Evolutionary conservation across 2,113 vertebrate species (phyloP).

Genomic region (Sitta europaea): DNA sequence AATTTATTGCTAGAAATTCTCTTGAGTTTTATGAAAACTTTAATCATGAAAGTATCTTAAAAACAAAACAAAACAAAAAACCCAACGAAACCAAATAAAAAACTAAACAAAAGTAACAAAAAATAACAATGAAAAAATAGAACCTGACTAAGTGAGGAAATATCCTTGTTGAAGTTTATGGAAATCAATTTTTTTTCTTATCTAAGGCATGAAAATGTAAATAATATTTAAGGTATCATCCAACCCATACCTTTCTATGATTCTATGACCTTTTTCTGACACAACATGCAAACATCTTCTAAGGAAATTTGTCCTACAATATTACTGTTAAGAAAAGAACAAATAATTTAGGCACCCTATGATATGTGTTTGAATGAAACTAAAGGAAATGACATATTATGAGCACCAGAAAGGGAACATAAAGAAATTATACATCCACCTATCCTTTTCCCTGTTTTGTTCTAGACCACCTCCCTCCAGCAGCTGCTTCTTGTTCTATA

Average conservation of each 20-base stretch:
- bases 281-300: not conserved
- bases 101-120: not conserved
- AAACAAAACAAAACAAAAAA: not conserved
- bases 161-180: not conserved
- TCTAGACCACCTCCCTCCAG: not conserved
- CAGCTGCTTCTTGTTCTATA: not conserved
- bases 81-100: not conserved
- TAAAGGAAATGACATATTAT: not conserved
- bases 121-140: not conserved
- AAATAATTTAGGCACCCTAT: not conserved
- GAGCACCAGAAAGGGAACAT: not conserved
- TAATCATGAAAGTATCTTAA: not conserved
- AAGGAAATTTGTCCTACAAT: not conserved
- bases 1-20: conserved; percentile 2
- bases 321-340: not conserved
- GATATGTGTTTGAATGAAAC: not conserved
- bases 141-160: not conserved
- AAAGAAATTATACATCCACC: not conserved
- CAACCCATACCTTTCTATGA: not conserved
- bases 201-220: not conserved
- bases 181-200: not conserved
- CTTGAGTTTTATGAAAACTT: not conserved
- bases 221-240: not conserved
- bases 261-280: not conserved
- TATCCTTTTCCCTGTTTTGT: not conserved